These are phyloP conservation scores for Discoglossus pictus DNA, from an alignment of 2,797 vertebrate genomes.

Conservation along the genomic window DNA sequence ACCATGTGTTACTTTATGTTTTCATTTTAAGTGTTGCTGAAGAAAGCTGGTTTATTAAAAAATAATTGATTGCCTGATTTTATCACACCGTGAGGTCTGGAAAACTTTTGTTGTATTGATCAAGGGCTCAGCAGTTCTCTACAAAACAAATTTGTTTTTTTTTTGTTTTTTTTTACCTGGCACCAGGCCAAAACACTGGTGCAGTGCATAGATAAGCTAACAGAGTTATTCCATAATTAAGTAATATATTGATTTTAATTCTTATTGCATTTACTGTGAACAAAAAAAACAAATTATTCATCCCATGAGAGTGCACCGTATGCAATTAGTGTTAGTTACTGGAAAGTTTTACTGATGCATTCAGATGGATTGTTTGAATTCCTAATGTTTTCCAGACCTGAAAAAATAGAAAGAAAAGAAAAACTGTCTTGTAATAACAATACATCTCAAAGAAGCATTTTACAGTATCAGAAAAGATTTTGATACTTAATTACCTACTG, in stretches of 20 bases:
- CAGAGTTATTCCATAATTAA: constrained; percentile 53
- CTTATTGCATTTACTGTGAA: constrained; percentile 47
- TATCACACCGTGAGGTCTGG: constrained; percentile 34
- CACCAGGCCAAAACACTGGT: constrained; percentile 14
- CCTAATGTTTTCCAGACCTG: too few species aligned
- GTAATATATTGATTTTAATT: constrained; percentile 49
- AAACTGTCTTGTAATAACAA: too few species aligned
- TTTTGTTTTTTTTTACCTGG: constrained; percentile 32
- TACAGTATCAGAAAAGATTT: too few species aligned
- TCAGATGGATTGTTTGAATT: too few species aligned
- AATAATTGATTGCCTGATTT: constrained; percentile 52
- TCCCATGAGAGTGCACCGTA: constrained; percentile 17
- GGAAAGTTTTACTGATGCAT: constrained; percentile 7
- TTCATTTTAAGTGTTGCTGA: constrained; percentile 1
- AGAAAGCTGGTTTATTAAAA: constrained; percentile 40
- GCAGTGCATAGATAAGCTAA: constrained; percentile 36
- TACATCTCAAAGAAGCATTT: too few species aligned
- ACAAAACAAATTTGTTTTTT: constrained; percentile 39
- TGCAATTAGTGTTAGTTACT: constrained; percentile 7
- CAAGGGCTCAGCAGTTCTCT: constrained; percentile 51
- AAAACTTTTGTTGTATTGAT: constrained; percentile 53
- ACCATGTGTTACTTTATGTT: neutral
- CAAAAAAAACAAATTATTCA: constrained; percentile 1
- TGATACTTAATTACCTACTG: too few species aligned
- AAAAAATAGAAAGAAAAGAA: too few species aligned